These are phyloP conservation scores for Luffia ferchaultella DNA, from an alignment of 2,888 invertebrate species.

Conservation along the genomic window DNA sequence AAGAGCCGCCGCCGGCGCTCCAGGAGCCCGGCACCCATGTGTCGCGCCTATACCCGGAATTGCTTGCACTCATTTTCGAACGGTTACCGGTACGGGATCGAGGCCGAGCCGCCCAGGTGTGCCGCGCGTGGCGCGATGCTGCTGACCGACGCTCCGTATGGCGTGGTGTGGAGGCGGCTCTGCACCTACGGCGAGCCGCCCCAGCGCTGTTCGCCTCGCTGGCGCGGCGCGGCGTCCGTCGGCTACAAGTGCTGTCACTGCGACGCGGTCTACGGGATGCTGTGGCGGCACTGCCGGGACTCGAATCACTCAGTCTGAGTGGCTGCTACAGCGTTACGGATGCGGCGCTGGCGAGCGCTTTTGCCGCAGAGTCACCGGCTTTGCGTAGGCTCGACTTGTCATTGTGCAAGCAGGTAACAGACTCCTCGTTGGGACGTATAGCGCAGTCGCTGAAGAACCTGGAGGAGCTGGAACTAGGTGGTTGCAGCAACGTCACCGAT, in stretches of 20 bases:
- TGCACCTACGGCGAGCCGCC: slow-evolving; percentile 85
- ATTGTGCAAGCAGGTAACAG: slow-evolving; percentile 95
- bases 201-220: slow-evolving; percentile 87
- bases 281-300: slow-evolving; percentile 82
- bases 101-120: slow-evolving; percentile 91
- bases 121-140: slow-evolving; percentile 89
- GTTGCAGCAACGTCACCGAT: slow-evolving; percentile 91
- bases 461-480: slow-evolving; percentile 88
- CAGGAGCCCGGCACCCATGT: slow-evolving; percentile 75
- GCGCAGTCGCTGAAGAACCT: slow-evolving; percentile 86
- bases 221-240: slow-evolving; percentile 86
- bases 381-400: slow-evolving; percentile 86
- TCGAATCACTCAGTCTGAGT: slow-evolving; percentile 88
- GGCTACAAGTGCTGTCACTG: slow-evolving; percentile 88
- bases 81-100: slow-evolving; percentile 88
- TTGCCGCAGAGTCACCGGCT: slow-evolving; percentile 78
- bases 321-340: slow-evolving; percentile 96
- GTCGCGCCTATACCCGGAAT: slow-evolving; percentile 89
- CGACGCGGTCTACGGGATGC: slow-evolving; percentile 85
- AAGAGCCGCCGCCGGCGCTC: slow-evolving; percentile 39
- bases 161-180: slow-evolving; percentile 91
- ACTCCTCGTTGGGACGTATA: slow-evolving; percentile 85
- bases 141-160: slow-evolving; percentile 93
- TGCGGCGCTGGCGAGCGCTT: slow-evolving; percentile 82
- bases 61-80: slow-evolving; percentile 90